Evolutionary conservation across 2,888 invertebrate genomes (phyloP), one percentile per base, ranked within the genome.

Genomic region (Drosophila stalkeri): DNA sequence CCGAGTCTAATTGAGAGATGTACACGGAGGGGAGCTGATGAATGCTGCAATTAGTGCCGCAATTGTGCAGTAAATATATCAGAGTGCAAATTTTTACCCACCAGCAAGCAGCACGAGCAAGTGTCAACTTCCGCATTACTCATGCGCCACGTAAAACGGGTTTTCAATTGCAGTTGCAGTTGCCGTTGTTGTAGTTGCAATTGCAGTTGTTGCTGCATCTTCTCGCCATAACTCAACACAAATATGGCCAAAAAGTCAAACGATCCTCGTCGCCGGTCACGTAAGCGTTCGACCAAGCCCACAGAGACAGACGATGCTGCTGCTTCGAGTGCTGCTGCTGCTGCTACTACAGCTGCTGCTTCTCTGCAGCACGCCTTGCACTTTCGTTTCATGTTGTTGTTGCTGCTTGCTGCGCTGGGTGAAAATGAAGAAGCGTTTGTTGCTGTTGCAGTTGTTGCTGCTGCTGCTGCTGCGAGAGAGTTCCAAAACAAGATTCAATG

Each of bases 51-150:
- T 89, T 89, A 84, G 76, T 64, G 23, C 31, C 64, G 79, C 72
- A 66, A 72, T 74, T 72, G 71, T 66, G 77, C 84, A 77, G 83
- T 81, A 86, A 81, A 81, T 81, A 81, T 86, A 81, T 77, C 80
- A 80, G 61, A 71, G 73, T 63, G 72, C 71, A 75, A 78, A 75
- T 82, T 89, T 89, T 81, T 89, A 89, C 87, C 84, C 86, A 79
- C 85, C 82, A 43, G 31, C 81, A 64, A 71, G 80, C 70, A 71
- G 80, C 70, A 67, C 73, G 60, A 27, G 81, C 86, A 86, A 86
- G 86, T 89, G 86, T 80, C 84, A 87, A 89, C 89, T 89, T 89
- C 86, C 86, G 86, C 86, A 80, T 86, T 89, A 89, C 86, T 80
- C 87, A 89, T 81, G 67, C 84, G 89, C 77, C 80, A 72, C 54